Base-by-base conservation (phyloP, 2,113 vertebrate species). In the Larimichthys polyactis region DNA sequence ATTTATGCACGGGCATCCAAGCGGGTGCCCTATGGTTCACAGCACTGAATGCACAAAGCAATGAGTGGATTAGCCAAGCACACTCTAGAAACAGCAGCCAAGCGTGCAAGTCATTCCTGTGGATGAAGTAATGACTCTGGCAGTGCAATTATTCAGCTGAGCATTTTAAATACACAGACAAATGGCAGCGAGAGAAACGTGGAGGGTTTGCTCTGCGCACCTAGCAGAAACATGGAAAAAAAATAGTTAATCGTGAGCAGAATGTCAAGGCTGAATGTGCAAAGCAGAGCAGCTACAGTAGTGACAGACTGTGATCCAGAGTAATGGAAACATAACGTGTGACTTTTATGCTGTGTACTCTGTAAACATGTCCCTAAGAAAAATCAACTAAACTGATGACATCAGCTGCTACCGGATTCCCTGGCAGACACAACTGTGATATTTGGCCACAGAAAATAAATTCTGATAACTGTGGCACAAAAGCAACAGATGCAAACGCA, bases 1-100 rank as follows among this genome's bases (percentile, higher is more conserved):
- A 95, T 95, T 95, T 95, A 96, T 95, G 95, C 93, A 91, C 89
- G 89, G 89, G 93, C 92, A 93, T 94, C 92, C 88, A 86, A 93
- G 92, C 90, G 91, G 92, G 84, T 89, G 87, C 95, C 92, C 90
- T 90, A 93, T 85, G 93, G 90, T 94, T 94, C 92, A 92, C 90
- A 92, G 93, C 89, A 84, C 91, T 90, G 91, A 93, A 93, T 92
- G 91, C 93, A 94, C 90, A 92, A 93, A 91, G 90, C 91, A 93
- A 95, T 92, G 94, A 95, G 94, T 95, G 93, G 93, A 96, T 96
- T 94, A 95, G 91, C 90, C 88, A 58, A 90, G 91, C 90, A 86
- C 90, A 90, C 92, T 94, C 92, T 92, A 91, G 91, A 90, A 90
- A 89, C 87, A 75, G 83, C 93, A 93, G 91, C 92, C 94, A 91